Evolutionary conservation across 2,113 vertebrate genomes (phyloP).

Genomic region (Azemiops feae): DNA sequence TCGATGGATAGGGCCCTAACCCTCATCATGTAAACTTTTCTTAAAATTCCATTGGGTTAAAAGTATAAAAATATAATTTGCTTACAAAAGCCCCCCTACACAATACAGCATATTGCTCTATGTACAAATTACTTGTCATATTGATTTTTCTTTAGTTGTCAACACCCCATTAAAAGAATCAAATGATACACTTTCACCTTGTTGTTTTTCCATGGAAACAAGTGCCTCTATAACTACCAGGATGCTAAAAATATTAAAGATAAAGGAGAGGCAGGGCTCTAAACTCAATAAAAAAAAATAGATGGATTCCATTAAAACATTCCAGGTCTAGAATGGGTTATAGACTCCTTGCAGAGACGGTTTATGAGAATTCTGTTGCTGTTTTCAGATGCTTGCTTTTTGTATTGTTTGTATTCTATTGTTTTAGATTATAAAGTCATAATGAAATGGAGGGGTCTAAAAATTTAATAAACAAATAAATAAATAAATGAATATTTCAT

Average conservation of each 20-base stretch:
- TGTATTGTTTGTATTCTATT: background rate
- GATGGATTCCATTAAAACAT: background rate
- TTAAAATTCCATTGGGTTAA: background rate
- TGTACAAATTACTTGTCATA: background rate
- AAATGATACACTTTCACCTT: background rate
- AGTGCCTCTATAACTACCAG: background rate
- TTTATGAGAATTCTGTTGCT: background rate
- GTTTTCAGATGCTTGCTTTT: background rate
- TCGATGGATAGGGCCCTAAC: background rate
- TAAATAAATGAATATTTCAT: background rate
- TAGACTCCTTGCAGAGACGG: background rate
- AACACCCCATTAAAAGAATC: constrained; percentile 4
- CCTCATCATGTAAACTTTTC: background rate
- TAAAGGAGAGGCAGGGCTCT: background rate
- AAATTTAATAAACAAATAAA: background rate
- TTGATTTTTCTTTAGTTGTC: background rate
- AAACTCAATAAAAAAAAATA: background rate
- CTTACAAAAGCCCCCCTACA: background rate
- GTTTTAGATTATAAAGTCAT: background rate
- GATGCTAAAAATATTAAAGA: background rate
- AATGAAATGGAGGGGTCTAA: background rate
- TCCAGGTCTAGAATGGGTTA: background rate
- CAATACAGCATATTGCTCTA: background rate
- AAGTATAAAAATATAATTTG: background rate
- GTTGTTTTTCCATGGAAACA: constrained; percentile 1